phyloP scores from a whole-genome alignment of 2,113 vertebrate genomes.

The Hyaena hyaena region DNA sequence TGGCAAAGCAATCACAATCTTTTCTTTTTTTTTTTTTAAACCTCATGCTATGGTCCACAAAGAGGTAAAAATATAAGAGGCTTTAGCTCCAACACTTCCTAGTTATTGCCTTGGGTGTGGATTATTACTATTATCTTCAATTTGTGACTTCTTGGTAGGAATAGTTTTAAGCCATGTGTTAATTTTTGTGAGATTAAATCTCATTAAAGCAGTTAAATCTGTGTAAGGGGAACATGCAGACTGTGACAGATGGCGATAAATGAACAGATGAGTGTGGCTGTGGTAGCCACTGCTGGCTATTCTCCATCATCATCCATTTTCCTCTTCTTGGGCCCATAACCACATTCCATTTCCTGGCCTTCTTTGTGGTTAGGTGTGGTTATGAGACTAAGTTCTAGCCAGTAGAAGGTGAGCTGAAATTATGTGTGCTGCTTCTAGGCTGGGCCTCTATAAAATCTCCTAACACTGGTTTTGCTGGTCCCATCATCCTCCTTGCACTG shows the following conservation, averaged over 20 bases:
- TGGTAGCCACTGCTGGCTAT: too few species aligned
- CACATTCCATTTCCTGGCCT: not conserved
- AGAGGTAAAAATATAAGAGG: not conserved
- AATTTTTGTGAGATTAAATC: not conserved
- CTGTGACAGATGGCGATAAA: rapidly evolving
- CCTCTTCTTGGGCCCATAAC: not conserved
- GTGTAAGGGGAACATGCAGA: not conserved
- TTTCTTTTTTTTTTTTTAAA: not conserved
- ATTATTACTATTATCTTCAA: slow-evolving; percentile 12
- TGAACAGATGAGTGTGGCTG: not conserved
- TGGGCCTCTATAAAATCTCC: not conserved
- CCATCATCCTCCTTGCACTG: not conserved
- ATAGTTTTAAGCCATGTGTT: not conserved
- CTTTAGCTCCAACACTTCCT: not conserved
- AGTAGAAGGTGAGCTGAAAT: not conserved
- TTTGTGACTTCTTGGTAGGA: not conserved
- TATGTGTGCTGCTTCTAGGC: not conserved
- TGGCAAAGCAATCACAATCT: not conserved
- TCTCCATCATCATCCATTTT: not conserved
- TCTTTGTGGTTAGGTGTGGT: not conserved
- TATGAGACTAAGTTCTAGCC: not conserved
- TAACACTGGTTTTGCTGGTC: not conserved
- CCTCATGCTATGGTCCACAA: not conserved
- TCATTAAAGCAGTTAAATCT: not conserved
- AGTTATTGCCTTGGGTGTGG: not conserved